Conservation (phyloP, 2,797 vertebrate genomes). For the Enteromius radiatus region DNA sequence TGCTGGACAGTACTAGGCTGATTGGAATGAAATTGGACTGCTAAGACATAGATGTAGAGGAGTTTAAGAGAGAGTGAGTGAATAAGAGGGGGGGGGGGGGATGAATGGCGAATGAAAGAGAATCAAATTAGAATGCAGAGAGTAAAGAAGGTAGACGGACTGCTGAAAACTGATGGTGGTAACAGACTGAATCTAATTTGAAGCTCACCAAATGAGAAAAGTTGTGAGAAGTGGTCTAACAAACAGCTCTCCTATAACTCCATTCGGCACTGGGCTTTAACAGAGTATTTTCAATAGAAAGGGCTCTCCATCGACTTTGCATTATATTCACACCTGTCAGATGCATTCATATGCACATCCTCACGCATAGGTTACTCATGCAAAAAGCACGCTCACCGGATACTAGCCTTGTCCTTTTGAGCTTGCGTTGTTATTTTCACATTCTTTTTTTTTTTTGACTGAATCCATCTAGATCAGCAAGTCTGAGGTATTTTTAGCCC, state of each 20-base stretch:
- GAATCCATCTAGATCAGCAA: slow-evolving; percentile 44
- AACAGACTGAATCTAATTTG: slow-evolving; percentile 59
- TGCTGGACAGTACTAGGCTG: slow-evolving; percentile 46
- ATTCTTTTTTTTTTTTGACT: neutral
- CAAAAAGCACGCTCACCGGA: slow-evolving; percentile 24
- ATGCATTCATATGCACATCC: neutral
- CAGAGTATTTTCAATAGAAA: slow-evolving; percentile 47
- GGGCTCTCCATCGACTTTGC: slow-evolving; percentile 25
- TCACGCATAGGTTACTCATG: slow-evolving; percentile 19
- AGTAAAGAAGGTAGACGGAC: slow-evolving; percentile 44
- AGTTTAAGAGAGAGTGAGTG: slow-evolving; percentile 34
- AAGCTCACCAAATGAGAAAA: slow-evolving; percentile 53
- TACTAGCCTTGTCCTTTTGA: slow-evolving; percentile 3
- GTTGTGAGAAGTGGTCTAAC: slow-evolving; percentile 40
- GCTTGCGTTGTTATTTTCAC: slow-evolving; percentile 23
- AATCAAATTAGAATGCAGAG: slow-evolving; percentile 59
- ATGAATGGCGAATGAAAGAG: slow-evolving; percentile 37
- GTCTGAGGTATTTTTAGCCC: slow-evolving; percentile 45
- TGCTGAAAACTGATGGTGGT: slow-evolving; percentile 46
- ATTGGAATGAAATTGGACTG: slow-evolving; percentile 86
- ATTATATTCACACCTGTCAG: neutral
- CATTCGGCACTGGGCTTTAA: slow-evolving; percentile 46
- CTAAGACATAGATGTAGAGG: slow-evolving; percentile 59
- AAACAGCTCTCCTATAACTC: slow-evolving; percentile 50
- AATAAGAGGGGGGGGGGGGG: slow-evolving; percentile 4